phyloP scores from a whole-genome alignment of 1,140 invertebrate species.

The Bathynomus jamesi region DNA sequence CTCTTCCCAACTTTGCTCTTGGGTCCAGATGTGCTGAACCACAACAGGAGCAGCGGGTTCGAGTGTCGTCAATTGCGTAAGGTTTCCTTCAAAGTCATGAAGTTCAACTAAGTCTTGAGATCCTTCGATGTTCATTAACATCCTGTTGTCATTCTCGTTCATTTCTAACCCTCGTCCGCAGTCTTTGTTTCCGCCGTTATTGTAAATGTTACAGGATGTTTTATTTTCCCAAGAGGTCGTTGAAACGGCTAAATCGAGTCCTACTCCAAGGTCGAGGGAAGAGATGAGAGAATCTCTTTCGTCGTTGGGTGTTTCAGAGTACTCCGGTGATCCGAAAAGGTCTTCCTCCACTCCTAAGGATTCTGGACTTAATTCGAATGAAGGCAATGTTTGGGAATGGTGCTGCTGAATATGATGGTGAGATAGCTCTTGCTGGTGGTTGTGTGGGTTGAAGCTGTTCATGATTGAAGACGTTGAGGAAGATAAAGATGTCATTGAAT shows the following conservation, averaged over 20 bases:
- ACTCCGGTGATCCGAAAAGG: constrained; percentile 30
- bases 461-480: background rate
- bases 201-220: constrained; percentile 4
- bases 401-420: constrained; percentile 1
- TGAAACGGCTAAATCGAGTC: background rate
- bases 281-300: constrained; percentile 25
- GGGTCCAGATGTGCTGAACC: constrained; percentile 29
- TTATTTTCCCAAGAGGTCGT: constrained; percentile 17
- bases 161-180: background rate
- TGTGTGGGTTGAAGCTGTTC: background rate
- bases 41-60: constrained; percentile 25
- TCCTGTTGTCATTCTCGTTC: background rate
- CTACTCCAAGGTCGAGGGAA: constrained; percentile 15
- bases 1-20: constrained; percentile 35
- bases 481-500: background rate
- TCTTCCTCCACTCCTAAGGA: constrained; percentile 34
- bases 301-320: constrained; percentile 35
- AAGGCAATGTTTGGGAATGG: constrained; percentile 16
- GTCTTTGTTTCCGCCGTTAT: background rate
- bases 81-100: background rate
- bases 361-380: constrained; percentile 32
- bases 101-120: constrained; percentile 3
- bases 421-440: background rate
- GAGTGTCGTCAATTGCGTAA: constrained; percentile 13
- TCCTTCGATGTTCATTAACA: background rate